Evolutionary conservation across 92 coral and sea anemone genomes (phyloP), one percentile per base, ranked within the genome.

Genomic region (Parazoanthus atlanticus): DNA sequence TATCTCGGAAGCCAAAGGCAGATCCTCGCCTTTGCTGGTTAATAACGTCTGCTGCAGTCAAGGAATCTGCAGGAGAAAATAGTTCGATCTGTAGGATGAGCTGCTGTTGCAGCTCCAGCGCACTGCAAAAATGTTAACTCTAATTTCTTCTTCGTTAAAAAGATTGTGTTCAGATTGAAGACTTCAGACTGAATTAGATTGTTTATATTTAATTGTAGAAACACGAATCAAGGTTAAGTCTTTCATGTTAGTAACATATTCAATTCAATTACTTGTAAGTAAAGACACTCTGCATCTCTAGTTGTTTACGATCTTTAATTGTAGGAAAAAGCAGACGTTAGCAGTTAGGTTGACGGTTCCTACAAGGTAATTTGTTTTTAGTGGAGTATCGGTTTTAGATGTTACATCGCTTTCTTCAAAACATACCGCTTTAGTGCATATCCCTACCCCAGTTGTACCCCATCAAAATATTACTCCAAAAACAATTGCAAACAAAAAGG

Each of bases 11-110:
- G 74, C 78, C 87, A 70, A 92, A 36, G 25, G 94, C 82, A 15
- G 98, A 95, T 28, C 98, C 98, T 47, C 98, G 93, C 72, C 98
- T 91, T 80, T 95, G 96, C 54, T 79, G 91, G 47, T 90, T 82
- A 26, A 91, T 94, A 38, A 15, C 75, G 40, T 64, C 73, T 16
- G 90, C 94, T 49, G 98, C 88, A 58, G 93, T 86, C 74, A 94
- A 81, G 46, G 96, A 94, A 36, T 86, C 96, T 92, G 89, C n/a
- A 16, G 33, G 69, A 80, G 38, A 28, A 65, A 92, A 88, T 34
- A 25, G 76, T 75, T 75, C 26, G 43, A 33, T 75, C 79, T 75
- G 31, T 19, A 71, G 76, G 21, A 28, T 30, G 40, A 71, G 31
- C 46, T 36, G 79, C 52, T 75, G 46, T 75, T 26, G 40, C 26